Evolutionary conservation across 2,888 invertebrate species (phyloP).

Genomic region (Agonopterix heracliana): DNA sequence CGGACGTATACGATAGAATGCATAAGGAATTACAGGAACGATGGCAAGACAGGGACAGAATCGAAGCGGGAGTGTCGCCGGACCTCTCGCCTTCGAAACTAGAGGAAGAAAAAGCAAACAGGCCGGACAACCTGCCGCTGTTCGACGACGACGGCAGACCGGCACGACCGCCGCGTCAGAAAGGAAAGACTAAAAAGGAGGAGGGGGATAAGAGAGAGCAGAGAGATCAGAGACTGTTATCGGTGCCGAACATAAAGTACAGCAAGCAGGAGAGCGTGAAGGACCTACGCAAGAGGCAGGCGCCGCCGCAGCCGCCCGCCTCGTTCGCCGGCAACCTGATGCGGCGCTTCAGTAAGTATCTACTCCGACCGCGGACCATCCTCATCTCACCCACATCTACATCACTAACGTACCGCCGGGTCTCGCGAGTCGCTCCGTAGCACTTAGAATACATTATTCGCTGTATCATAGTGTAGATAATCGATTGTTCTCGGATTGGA

Average conservation of each 20-base stretch:
- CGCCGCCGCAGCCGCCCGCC: conserved; percentile 58
- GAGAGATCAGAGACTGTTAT: conserved; percentile 82
- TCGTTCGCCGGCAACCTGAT: conserved; percentile 85
- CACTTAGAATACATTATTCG: conserved; percentile 38
- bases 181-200: conserved; percentile 54
- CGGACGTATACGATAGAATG: conserved; percentile 60
- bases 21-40: conserved; percentile 64
- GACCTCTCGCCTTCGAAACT: conserved; percentile 30
- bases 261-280: conserved; percentile 67
- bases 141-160: conserved; percentile 51
- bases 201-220: conserved; percentile 45
- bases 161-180: conserved; percentile 66
- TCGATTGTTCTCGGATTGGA: conserved; percentile 37
- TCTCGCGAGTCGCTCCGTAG: conserved; percentile 35
- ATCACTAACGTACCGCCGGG: conserved; percentile 23
- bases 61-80: conserved; percentile 26
- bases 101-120: conserved; percentile 32
- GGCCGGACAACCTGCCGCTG: conserved; percentile 80
- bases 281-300: conserved; percentile 74
- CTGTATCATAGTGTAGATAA: conserved; percentile 49
- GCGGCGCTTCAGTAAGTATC: conserved; percentile 92
- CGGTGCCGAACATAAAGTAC: conserved; percentile 86
- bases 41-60: conserved; percentile 54
- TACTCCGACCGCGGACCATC: conserved; percentile 8
- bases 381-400: conserved; percentile 26